These are phyloP conservation scores for Xenopus tropicalis DNA, from an alignment of 2,113 vertebrate genomes.

Conservation along the genomic window UCB_Xtro_10.0 CM004446.2:124109501-124110000, in stretches of 20 bases:
- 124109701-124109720: too few species aligned
- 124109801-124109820: neutral
- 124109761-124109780: too few species aligned
- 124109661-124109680: neutral
- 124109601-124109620: too few species aligned
- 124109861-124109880: constrained; percentile 79
- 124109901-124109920: constrained; percentile 77
- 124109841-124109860: constrained; percentile 12
- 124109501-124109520: constrained; percentile 46
- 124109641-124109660: too few species aligned
- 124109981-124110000: neutral
- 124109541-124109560: constrained; percentile 51
- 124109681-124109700: constrained; percentile 2
- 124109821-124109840: constrained; percentile 28
- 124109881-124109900: constrained; percentile 94
- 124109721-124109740: too few species aligned
- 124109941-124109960: constrained; percentile 46
- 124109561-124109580: constrained; percentile 59
- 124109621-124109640: too few species aligned
- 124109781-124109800: too few species aligned
- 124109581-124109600: neutral
- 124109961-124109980: neutral
- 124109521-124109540: constrained; percentile 47
- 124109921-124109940: constrained; percentile 67
- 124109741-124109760: too few species aligned